Evolutionary conservation across 2,113 vertebrate genomes (phyloP).

Genomic region (Hipposideros armiger): DNA sequence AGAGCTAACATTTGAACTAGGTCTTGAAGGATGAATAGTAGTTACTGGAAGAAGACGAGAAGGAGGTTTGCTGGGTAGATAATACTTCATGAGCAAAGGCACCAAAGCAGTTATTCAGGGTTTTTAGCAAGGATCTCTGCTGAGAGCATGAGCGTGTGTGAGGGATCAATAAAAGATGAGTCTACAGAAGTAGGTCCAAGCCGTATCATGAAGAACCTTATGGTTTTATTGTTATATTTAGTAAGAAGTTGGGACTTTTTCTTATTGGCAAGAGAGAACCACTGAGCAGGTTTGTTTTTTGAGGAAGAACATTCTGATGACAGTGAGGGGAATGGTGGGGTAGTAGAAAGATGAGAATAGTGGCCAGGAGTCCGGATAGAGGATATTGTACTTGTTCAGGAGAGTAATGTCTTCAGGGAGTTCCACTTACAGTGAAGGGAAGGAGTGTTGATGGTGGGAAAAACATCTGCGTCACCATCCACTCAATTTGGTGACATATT

Average conservation of each 20-base stretch:
- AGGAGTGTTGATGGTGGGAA: neutral
- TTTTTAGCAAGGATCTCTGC: neutral
- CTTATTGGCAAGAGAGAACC: neutral
- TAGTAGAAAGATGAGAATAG: fast-evolving
- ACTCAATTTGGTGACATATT: neutral
- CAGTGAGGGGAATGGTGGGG: neutral
- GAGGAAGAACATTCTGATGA: neutral
- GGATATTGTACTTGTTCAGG: neutral
- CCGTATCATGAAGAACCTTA: fast-evolving
- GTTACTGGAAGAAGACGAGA: neutral
- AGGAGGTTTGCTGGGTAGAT: neutral
- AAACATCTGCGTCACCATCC: neutral
- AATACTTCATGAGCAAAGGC: neutral
- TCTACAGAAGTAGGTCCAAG: neutral
- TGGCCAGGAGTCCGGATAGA: neutral
- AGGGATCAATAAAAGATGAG: neutral
- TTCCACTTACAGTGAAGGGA: neutral
- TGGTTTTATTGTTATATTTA: neutral
- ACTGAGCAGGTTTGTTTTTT: neutral
- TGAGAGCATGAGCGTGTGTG: neutral
- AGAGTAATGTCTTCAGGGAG: neutral
- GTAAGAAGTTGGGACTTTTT: neutral
- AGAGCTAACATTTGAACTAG: neutral
- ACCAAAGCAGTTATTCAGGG: neutral
- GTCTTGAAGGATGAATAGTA: neutral